Percentiles rank a stretch among this genome's conserved stretches.
phyloP scores from a whole-genome alignment of 2,888 invertebrate genomes.

The Cosmia pyralina region DNA sequence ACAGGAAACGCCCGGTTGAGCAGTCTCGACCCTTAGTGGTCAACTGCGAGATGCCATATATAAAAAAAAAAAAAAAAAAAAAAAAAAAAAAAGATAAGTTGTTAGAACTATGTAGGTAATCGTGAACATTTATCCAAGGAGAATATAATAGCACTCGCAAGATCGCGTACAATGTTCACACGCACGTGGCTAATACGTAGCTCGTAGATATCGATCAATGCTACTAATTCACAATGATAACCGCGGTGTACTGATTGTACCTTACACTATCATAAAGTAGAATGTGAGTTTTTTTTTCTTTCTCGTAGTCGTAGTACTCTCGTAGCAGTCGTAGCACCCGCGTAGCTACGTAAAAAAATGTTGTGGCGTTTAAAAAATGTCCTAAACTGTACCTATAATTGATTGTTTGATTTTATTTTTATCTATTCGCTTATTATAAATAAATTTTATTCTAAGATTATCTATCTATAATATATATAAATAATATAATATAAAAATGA shows the following conservation, averaged over 20 bases:
- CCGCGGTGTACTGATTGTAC: constrained; percentile 4
- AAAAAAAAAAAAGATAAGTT: no score
- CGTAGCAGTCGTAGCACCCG: not conserved
- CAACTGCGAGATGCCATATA: no score
- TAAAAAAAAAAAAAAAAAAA: no score
- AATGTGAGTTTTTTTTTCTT: not conserved
- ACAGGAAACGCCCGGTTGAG: no score
- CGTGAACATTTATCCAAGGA: constrained; percentile 15
- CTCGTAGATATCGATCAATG: constrained; percentile 16
- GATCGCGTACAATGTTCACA: constrained; percentile 11
- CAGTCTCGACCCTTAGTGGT: no score
- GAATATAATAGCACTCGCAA: constrained; percentile 3
- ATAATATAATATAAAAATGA: no score
- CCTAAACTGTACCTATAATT: not conserved
- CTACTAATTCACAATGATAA: constrained; percentile 28
- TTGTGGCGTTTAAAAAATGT: not conserved
- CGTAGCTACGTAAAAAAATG: not conserved
- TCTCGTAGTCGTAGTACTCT: not conserved
- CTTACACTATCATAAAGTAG: not conserved
- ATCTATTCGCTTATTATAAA: not conserved
- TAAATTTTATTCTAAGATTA: no score
- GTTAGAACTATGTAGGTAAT: constrained; percentile 16
- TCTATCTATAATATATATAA: no score
- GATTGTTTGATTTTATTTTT: not conserved
- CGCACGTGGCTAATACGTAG: constrained; percentile 9